A percentile compares a stretch with the other conserved stretches of the same genome.
phyloP scores from a whole-genome alignment of 2,113 vertebrate species.

The Uria lomvia region DNA sequence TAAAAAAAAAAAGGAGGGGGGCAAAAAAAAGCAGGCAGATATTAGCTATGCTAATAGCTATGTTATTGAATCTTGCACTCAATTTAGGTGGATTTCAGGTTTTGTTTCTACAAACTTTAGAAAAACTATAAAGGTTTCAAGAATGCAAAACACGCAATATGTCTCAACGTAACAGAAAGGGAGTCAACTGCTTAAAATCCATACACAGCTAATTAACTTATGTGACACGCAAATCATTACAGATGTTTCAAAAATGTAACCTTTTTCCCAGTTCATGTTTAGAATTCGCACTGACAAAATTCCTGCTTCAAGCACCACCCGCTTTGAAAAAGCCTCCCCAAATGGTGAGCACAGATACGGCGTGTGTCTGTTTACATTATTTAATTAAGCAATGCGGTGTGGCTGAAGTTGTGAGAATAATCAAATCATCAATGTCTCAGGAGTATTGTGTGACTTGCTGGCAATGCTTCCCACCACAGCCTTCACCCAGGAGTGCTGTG shows the following conservation, averaged over 20 bases:
- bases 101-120: not conserved
- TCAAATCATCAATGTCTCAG: not conserved
- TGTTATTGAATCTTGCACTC: not conserved
- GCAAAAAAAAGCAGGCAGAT: not conserved
- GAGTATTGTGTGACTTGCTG: not conserved
- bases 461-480: not conserved
- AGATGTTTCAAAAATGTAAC: slow-evolving; percentile 64
- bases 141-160: slow-evolving; percentile 7
- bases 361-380: not conserved
- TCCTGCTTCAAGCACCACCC: not conserved
- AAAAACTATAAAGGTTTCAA: slow-evolving; percentile 32
- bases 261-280: slow-evolving; percentile 21
- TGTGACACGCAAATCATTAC: slow-evolving; percentile 52
- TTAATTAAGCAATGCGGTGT: not conserved
- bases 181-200: slow-evolving; percentile 58
- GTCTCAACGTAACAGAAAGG: slow-evolving; percentile 2
- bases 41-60: not conserved
- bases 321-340: not conserved
- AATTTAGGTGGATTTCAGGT: not conserved
- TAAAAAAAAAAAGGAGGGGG: not conserved
- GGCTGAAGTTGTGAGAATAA: not conserved
- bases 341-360: not conserved
- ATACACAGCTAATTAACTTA: slow-evolving; percentile 50
- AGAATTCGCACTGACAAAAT: not conserved
- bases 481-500: not conserved